phyloP scores from a whole-genome alignment of 1,140 invertebrate species.

The Drosophila mojavensis region DNA sequence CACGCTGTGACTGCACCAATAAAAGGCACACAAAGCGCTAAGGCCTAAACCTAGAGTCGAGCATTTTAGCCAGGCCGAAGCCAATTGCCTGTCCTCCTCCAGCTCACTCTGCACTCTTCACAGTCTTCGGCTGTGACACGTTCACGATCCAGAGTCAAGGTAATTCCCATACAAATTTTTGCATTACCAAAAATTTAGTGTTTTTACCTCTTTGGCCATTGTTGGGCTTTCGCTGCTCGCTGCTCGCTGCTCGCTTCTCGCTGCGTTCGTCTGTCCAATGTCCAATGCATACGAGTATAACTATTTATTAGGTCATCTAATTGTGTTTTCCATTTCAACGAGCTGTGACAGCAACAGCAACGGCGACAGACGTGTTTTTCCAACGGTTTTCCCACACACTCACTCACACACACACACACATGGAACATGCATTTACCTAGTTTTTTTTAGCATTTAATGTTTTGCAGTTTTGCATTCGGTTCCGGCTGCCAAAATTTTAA shows the following conservation, averaged over 20 bases:
- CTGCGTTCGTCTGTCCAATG: constrained; percentile 26
- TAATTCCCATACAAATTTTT: constrained; percentile 77
- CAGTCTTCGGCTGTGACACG: constrained; percentile 25
- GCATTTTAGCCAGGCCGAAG: constrained; percentile 29
- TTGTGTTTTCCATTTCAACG: constrained; percentile 81
- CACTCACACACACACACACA: constrained; percentile 10
- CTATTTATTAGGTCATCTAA: constrained; percentile 82
- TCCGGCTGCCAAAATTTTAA: constrained; percentile 51
- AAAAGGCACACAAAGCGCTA: constrained; percentile 55
- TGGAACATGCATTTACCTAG: constrained; percentile 35
- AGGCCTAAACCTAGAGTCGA: constrained; percentile 26
- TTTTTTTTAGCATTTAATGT: constrained; percentile 32
- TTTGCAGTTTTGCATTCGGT: constrained; percentile 45
- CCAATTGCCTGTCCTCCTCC: constrained; percentile 29
- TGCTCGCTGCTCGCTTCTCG: constrained; percentile 20
- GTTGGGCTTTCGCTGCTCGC: constrained; percentile 38
- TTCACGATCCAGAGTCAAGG: constrained; percentile 75
- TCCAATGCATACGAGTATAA: constrained; percentile 51
- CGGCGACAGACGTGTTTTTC: constrained; percentile 57
- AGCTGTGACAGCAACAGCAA: constrained; percentile 28
- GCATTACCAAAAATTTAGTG: constrained; percentile 64
- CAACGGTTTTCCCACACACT: constrained; percentile 72
- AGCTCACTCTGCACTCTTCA: not conserved
- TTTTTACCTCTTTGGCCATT: constrained; percentile 51
- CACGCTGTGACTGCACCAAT: constrained; percentile 75